A percentile compares a stretch with the other conserved stretches of the same genome.
phyloP scores from a whole-genome alignment of 1,140 invertebrate species.

The Conopomorpha cramerella region DNA sequence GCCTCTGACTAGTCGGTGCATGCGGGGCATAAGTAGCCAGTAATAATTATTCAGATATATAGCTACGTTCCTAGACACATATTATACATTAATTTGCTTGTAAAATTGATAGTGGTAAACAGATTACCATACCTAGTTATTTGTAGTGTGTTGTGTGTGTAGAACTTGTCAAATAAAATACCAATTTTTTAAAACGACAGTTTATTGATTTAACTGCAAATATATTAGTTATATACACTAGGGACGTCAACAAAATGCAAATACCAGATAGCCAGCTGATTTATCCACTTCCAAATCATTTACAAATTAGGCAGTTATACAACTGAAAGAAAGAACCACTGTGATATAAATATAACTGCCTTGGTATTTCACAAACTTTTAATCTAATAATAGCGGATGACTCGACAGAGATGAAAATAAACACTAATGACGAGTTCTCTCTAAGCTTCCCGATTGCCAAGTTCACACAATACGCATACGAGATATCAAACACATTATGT shows the following conservation, averaged over 20 bases:
- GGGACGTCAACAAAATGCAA: conserved; percentile 55
- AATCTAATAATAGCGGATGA: background rate
- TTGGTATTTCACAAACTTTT: background rate
- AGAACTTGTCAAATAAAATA: background rate
- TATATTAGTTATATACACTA: conserved; percentile 58
- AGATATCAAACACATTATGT: conserved; percentile 21
- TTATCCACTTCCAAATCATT: conserved; percentile 15
- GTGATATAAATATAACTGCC: background rate
- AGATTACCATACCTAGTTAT: too few species aligned
- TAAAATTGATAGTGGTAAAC: too few species aligned
- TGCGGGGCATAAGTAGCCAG: too few species aligned
- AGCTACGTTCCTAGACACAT: too few species aligned
- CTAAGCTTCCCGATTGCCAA: conserved; percentile 21
- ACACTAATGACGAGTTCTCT: conserved; percentile 10
- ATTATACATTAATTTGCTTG: too few species aligned
- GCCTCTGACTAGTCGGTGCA: too few species aligned
- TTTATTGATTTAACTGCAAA: conserved; percentile 58
- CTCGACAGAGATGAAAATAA: conserved; percentile 8
- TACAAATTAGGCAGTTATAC: too few species aligned
- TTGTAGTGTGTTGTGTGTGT: too few species aligned
- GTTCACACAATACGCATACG: conserved; percentile 38
- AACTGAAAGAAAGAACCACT: background rate
- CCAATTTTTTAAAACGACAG: conserved; percentile 41
- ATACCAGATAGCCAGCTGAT: conserved; percentile 29
- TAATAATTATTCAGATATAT: too few species aligned